A percentile compares a stretch with the other conserved stretches of the same genome.
phyloP scores from a whole-genome alignment of 2,888 invertebrate genomes.

The Neoscelio sp. region DNA sequence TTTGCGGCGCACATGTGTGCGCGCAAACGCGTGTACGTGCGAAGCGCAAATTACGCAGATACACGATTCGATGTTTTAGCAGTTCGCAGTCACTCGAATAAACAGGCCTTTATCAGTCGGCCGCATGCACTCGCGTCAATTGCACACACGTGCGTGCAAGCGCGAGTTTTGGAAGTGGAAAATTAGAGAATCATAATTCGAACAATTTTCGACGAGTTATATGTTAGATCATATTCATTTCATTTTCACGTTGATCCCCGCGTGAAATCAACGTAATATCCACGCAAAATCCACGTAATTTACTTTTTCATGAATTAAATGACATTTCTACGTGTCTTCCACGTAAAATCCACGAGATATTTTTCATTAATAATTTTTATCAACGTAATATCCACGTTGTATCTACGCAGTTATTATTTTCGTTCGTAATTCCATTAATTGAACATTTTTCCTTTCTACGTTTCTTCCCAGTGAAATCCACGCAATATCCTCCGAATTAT shows the following conservation, averaged over 20 bases:
- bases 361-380: background rate
- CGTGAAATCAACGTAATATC: background rate
- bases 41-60: constrained; percentile 44
- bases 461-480: too few relatives aligned
- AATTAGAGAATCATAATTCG: too few relatives aligned
- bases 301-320: background rate
- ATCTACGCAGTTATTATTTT: background rate
- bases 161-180: too few relatives aligned
- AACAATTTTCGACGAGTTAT: background rate
- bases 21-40: constrained; percentile 31
- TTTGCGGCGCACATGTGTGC: constrained; percentile 37
- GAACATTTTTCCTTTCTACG: too few relatives aligned
- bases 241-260: too few relatives aligned
- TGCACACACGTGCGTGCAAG: constrained; percentile 35
- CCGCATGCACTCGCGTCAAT: constrained; percentile 54
- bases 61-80: constrained; percentile 53
- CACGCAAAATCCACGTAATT: background rate
- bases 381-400: background rate
- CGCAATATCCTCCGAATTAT: background rate
- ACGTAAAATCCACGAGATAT: background rate
- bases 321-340: background rate
- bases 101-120: constrained; percentile 67
- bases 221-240: too few relatives aligned
- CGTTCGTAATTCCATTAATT: constrained; percentile 1
- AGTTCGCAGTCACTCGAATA: constrained; percentile 59